Evolutionary conservation across 2,888 invertebrate species (phyloP), one percentile per base, ranked within the genome.

Genomic region (Hartigia nigra): DNA sequence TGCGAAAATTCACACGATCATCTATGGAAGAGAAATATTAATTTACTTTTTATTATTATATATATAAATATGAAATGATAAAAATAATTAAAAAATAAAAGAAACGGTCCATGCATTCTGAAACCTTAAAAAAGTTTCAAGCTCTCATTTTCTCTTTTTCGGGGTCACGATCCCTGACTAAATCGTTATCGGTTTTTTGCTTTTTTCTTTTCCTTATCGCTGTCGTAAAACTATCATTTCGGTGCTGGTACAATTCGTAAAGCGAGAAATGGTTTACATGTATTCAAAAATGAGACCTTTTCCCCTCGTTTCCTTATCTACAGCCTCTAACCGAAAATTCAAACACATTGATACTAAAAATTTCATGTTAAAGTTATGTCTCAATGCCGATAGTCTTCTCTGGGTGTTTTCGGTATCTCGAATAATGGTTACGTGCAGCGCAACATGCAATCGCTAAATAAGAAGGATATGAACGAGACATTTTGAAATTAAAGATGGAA

Each of bases 401-500:
- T 23, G 4, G 4, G 14, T 23, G 9, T 2, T 55, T 55, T 2
- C 55, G 9, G 5, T 55, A 55, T 55, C 23, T 55, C 23, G 5
- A 5, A 55, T 23, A 23, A 55, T 14, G 55, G 9, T 2, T 23
- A 55, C 23, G 23, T 55, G 23, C 55, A 9, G 12, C 39, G 55
- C 23, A 14, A 9, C 55, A 0, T 23, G 9, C 55, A 55, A 55
- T 23, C 55, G 55, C 23, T 55, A 9, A 55, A 55, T 55, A 55
- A 9, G 55, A 55, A 55, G 55, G 55, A 55, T 23, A 55, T 14
- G 55, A 2, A 2, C 55, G 55, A 55, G 55, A 55, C 55, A 55
- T 55, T 55, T 55, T 55, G 2, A 55, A 55, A 55, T 55, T 55
- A 55, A 55, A 83, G 85, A 86, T 85, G 84, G 82, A 86, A 83